Evolutionary conservation across 2,888 invertebrate species (phyloP), one percentile per base, ranked within the genome.

Genomic region (Carterocephalus palaemon): DNA sequence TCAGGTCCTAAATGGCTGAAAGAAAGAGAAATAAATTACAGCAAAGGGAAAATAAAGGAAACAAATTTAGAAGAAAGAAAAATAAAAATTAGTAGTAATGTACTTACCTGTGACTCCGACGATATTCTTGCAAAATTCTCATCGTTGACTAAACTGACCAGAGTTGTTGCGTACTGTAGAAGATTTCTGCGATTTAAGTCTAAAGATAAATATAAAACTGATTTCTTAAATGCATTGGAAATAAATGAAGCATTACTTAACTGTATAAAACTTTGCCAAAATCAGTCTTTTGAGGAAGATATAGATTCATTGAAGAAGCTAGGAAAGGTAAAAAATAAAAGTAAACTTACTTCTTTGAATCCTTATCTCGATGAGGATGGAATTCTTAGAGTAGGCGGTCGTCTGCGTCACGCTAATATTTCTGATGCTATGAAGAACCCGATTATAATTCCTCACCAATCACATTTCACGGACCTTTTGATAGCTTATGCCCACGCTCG

Each of bases 371-470:
- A 53, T 37, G 34, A 43, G 6, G 12, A 43, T 0, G 23, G 38
- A 5, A 33, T 48, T 19, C 40, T 60, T 28, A 53, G 53, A 47
- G 59, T 60, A 31, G 57, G 57, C 33, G 57, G 55, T 16, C 32
- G 57, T 1, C 17, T 57, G 4, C 28, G 47, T 24, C 24, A 49
- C 10, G 43, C 54, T 12, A 33, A 48, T 8, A 3, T 54, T 7
- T 10, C 19, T n/a, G 24, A 43, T 4, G 16, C 48, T 2, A 26
- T 7, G 4, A 51, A 50, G 22, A 48, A 54, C 47, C 52, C 51
- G 2, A 20, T 20, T 2, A 20, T 20, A 7, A 3, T 20, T 20
- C 20, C 20, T 20, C 20, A 20, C 3, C 5, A 20, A 5, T 20
- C 20, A 7, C 20, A 39, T 4, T 13, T 67, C 5, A 36, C 24